Evolutionary conservation across 2,113 vertebrate genomes (phyloP).

Genomic region (Poeciliopsis retropinna): DNA sequence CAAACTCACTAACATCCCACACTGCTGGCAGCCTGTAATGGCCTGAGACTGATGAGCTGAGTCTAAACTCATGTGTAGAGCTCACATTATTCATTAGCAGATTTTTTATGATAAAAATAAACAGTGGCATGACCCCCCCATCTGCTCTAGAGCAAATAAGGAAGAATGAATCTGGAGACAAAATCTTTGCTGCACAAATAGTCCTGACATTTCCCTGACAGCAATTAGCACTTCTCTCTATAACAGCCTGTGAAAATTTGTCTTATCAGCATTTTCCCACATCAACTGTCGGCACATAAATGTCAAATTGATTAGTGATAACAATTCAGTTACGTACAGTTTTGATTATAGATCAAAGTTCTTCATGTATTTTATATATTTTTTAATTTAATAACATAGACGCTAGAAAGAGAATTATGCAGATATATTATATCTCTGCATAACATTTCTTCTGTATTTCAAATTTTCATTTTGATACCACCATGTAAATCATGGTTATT

Average conservation of each 20-base stretch:
- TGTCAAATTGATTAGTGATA: background rate
- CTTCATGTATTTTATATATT: background rate
- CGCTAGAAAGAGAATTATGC: background rate
- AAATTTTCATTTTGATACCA: background rate
- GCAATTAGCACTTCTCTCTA: constrained; percentile 25
- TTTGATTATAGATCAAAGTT: background rate
- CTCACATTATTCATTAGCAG: constrained; percentile 19
- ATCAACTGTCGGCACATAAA: background rate
- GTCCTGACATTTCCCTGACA: constrained; percentile 46
- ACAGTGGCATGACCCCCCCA: background rate
- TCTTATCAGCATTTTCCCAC: background rate
- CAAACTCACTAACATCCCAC: constrained; percentile 46
- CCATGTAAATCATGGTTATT: background rate
- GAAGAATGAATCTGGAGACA: background rate
- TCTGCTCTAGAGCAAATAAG: constrained; percentile 16
- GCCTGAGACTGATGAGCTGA: constrained; percentile 36
- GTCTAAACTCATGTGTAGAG: constrained; percentile 14
- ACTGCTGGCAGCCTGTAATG: constrained; percentile 1
- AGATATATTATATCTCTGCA: background rate
- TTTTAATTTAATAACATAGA: background rate
- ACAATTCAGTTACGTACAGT: background rate
- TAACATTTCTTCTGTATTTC: no score
- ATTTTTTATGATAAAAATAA: constrained; percentile 9
- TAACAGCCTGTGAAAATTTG: constrained; percentile 11
- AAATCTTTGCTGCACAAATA: constrained; percentile 31